phyloP scores from a whole-genome alignment of 2,113 vertebrate species.

The mouse (Mus musculus) region DNA sequence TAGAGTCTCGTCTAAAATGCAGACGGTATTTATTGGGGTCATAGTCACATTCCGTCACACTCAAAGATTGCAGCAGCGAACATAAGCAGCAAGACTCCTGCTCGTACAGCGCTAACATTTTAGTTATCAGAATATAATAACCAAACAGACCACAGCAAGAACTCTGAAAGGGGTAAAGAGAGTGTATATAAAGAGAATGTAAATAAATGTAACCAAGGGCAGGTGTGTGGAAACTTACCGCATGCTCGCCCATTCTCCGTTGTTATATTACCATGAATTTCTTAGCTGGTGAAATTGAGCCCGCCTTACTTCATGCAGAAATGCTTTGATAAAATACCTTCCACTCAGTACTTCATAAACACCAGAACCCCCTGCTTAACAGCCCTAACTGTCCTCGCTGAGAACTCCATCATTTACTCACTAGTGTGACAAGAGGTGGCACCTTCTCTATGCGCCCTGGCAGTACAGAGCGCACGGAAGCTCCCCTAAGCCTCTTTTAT shows the following conservation, averaged over 20 bases:
- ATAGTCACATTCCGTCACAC: not conserved
- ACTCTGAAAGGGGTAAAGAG: not conserved
- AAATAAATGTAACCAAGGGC: not conserved
- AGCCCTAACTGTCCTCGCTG: not conserved
- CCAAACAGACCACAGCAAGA: not conserved
- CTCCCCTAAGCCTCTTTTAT: not conserved
- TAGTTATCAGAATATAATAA: conserved; percentile 11
- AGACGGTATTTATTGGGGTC: not conserved
- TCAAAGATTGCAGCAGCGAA: not conserved
- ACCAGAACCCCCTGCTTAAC: not conserved
- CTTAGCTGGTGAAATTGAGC: not conserved
- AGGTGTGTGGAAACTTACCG: not conserved
- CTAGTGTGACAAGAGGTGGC: not conserved
- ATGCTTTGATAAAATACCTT: not conserved
- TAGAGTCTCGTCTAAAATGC: not conserved
- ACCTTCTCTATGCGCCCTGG: not conserved
- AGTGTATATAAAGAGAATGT: not conserved
- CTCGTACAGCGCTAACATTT: not conserved
- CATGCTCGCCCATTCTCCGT: not conserved
- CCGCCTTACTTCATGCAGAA: not conserved
- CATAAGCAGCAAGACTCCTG: not conserved
- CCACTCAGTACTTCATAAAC: not conserved
- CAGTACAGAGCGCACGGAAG: not conserved
- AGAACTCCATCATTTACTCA: not conserved
- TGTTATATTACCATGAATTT: not conserved